Base-by-base conservation (phyloP, 2,797 vertebrate species). In the Megaceryle alcyon region DNA sequence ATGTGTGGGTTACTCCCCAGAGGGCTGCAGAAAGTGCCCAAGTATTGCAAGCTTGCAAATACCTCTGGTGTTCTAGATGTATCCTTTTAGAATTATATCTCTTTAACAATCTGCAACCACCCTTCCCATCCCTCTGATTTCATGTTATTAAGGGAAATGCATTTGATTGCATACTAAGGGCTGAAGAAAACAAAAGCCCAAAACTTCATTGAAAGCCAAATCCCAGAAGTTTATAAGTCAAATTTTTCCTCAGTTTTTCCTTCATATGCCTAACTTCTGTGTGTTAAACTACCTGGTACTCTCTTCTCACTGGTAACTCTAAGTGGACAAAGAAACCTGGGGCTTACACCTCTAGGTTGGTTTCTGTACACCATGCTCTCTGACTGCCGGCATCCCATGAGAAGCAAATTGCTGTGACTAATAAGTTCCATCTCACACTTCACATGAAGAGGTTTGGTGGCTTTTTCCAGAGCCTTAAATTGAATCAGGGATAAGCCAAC, bases 401-500 rank as follows among this genome's bases (percentile, higher is more conserved):
- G 64, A 84, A 94, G 59, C 41, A 88, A 93, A 95, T 82, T 88
- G 51, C 80, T 83, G 75, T 97, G 87, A 88, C 73, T 93, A 95
- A 96, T 86, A 95, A 84, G 75, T 93, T 91, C 94, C 86, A 91
- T 93, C 92, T 88, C 69, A 79, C 44, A 79, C 86, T 95, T 91
- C 90, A 87, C 79, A 83, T 90, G 73, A 91, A 96, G 95, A 86
- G 57, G 59, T 73, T 97, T 96, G 93, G 82, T 97, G 84, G 86
- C 94, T 94, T 97, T 98, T 97, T 97, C 94, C 96, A 97, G 83
- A 85, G 59, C 90, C 92, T 95, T 85, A 93, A 79, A 95, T 59
- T 90, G 88, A 97, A 96, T 93, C 88, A 87, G 49, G 83, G 91
- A 83, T 97, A 97, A 97, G 59, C 82, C 95, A 96, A 94, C 39